Evolutionary conservation across 2,113 vertebrate genomes (phyloP), one percentile per base, ranked within the genome.

Genomic region (Oophaga pumilio): DNA sequence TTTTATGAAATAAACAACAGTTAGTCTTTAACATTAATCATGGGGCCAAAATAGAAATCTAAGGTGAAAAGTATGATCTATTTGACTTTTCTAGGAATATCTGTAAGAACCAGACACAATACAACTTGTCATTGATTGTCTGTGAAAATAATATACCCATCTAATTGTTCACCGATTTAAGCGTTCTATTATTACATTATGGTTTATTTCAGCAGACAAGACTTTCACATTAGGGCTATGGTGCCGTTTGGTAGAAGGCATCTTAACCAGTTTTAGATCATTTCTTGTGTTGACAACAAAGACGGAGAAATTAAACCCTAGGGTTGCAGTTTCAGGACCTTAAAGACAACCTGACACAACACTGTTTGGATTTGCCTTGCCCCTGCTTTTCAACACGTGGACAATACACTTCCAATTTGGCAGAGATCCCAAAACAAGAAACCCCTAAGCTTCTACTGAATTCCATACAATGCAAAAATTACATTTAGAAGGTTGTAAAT

Each of bases 361-460:
- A 79, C 22, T 79, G 15, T 59, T 15, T 79, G 52, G 24, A 79
- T 79, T 59, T 57, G 52, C 57, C 8, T 53, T 78, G 76, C 76
- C 50, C 50, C 50, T 78, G 52, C 50, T 78, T 78, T n/a, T 78
- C 76, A 78, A 56, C 50, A 53, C 76, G 13, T 56, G 76, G 49
- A 24, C 49, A 78, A 78, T 52, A 56, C 12, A 24, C 28, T 73
- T 73, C 17, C 28, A 43, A 49, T 43, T 49, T 73, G 69, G 69
- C 69, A 73, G 7, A 49, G 69, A 73, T 73, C 69, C 69, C 24
- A 71, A 15, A 33, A 5, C 28, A 73, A 2, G 69, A 17, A 49
- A 73, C 28, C 20, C 69, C 28, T 8, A 49, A 11, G 71, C 18
- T 50, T 74, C 20, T 50, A 74, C 71, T 43, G 17, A 50, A 28